Percentiles rank a stretch among this genome's conserved stretches.
Conservation (phyloP, 2,888 invertebrate genomes). For the Scaptomyza tumidula region DNA sequence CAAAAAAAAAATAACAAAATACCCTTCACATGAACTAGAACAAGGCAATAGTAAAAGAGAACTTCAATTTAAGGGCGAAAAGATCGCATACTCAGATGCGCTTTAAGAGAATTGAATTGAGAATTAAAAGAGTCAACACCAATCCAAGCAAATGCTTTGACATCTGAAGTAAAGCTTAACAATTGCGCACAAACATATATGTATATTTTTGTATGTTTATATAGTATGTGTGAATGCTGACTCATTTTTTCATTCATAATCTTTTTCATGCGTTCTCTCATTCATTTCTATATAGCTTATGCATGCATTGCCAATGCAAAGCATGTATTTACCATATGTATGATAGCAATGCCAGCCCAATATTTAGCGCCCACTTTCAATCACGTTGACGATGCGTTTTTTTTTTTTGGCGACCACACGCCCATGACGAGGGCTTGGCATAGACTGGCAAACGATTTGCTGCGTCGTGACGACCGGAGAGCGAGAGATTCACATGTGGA, state of each 20-base stretch:
- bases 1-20: no score
- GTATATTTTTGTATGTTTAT: neutral
- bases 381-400: neutral
- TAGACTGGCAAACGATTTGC: constrained; percentile 2
- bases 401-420: neutral
- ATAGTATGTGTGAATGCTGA: neutral
- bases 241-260: neutral
- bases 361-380: neutral
- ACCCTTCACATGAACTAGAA: neutral
- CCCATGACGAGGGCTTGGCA: constrained; percentile 2
- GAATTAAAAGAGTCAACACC: neutral
- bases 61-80: neutral
- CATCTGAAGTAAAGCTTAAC: constrained; percentile 10
- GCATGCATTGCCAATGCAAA: neutral
- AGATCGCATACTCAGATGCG: constrained; percentile 11
- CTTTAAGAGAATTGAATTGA: constrained; percentile 8
- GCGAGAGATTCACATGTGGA: constrained; percentile 18
- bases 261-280: neutral
- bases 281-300: neutral
- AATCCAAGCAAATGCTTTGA: neutral
- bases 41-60: neutral
- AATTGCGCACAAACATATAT: neutral
- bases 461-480: neutral
- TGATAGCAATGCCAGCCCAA: neutral
- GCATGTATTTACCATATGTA: constrained; percentile 4